phyloP scores from a whole-genome alignment of 2,888 invertebrate species.

The Acleris laterana region DNA sequence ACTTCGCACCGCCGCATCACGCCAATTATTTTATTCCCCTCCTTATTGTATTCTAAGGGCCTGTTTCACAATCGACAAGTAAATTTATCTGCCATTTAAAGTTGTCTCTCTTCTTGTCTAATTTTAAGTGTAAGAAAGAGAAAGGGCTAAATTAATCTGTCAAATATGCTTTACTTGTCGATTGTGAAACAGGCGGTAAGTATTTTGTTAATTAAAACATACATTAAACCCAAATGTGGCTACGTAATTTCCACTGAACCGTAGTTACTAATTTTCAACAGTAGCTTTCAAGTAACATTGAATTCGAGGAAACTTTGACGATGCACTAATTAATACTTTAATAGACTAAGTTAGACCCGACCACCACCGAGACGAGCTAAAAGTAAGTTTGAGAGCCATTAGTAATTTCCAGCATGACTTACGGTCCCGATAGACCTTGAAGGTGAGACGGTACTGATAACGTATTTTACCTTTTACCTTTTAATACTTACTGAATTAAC shows the following conservation, averaged over 20 bases:
- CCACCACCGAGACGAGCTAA: constrained; percentile 11
- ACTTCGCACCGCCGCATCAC: constrained; percentile 28
- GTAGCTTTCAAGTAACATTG: constrained; percentile 4
- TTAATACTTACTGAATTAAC: too few relatives aligned
- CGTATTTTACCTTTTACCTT: not conserved
- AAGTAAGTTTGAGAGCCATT: constrained; percentile 22
- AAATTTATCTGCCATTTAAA: too few relatives aligned
- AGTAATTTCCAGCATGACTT: constrained; percentile 20
- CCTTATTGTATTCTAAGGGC: constrained; percentile 12
- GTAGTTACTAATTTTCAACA: not conserved
- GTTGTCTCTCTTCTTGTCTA: too few relatives aligned
- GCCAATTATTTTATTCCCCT: constrained; percentile 18
- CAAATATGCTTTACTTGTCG: too few relatives aligned
- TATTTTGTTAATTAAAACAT: constrained; percentile 11
- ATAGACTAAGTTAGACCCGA: constrained; percentile 22
- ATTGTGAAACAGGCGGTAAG: too few relatives aligned
- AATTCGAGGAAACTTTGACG: constrained; percentile 13
- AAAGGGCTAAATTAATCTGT: too few relatives aligned
- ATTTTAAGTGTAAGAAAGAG: too few relatives aligned
- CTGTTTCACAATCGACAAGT: too few relatives aligned
- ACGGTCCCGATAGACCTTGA: constrained; percentile 4
- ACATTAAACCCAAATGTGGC: too few relatives aligned
- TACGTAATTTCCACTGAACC: too few relatives aligned
- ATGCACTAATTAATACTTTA: constrained; percentile 27
- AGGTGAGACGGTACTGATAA: not conserved